phyloP scores from a whole-genome alignment of 1,140 invertebrate genomes.

The Drosophila sucinea region DNA sequence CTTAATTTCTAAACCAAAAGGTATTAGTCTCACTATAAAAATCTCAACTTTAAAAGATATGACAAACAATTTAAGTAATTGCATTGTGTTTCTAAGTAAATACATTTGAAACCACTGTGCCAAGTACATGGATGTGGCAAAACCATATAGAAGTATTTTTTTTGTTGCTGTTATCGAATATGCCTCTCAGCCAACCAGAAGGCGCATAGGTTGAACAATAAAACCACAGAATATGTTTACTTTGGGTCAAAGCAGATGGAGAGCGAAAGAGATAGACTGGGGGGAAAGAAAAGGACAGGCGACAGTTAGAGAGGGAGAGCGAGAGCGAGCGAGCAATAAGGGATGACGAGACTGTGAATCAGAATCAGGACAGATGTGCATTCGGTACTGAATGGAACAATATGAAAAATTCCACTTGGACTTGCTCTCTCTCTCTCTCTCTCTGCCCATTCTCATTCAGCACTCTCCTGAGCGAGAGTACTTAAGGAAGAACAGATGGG shows the following conservation, averaged over 20 bases:
- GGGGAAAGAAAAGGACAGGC: conserved; percentile 35
- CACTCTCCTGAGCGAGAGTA: conserved; percentile 55
- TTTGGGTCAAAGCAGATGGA: conserved; percentile 81
- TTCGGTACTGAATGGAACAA: conserved; percentile 77
- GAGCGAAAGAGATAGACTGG: conserved; percentile 29
- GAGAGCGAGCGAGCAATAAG: conserved; percentile 54
- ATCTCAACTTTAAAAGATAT: neutral
- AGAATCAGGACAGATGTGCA: conserved; percentile 82
- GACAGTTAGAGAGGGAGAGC: conserved; percentile 39
- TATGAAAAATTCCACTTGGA: conserved; percentile 79
- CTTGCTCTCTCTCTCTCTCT: conserved; percentile 8
- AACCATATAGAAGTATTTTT: neutral
- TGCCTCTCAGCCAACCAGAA: conserved; percentile 73
- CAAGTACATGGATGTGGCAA: conserved; percentile 1
- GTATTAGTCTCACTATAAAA: rapidly evolving
- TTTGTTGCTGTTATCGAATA: conserved; percentile 24
- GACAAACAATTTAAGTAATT: too few relatives aligned
- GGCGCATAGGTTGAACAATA: conserved; percentile 62
- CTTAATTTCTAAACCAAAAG: too few relatives aligned
- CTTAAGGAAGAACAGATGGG: conserved; percentile 83
- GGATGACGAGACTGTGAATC: conserved; percentile 57
- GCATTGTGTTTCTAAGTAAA: too few relatives aligned
- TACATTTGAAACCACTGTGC: conserved; percentile 22
- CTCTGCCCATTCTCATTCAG: neutral
- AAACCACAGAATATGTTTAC: conserved; percentile 83